phyloP scores from a whole-genome alignment of 2,113 vertebrate species.

The Otus sunia region DNA sequence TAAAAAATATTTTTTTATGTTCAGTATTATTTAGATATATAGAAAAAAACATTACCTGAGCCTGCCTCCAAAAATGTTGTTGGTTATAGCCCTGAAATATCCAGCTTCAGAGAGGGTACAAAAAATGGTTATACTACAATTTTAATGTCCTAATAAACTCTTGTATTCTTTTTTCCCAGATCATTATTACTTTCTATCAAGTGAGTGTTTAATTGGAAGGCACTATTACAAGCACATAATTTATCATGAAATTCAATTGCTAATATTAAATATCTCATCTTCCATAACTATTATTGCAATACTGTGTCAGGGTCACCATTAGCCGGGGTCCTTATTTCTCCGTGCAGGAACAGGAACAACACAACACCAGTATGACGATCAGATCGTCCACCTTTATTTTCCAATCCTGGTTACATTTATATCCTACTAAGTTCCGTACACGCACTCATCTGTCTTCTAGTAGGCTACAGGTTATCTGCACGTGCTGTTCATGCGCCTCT shows the following conservation, averaged over 20 bases:
- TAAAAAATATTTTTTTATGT: neutral
- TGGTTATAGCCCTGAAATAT: neutral
- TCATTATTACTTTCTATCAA: neutral
- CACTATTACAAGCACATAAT: neutral
- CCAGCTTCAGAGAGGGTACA: neutral
- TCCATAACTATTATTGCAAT: neutral
- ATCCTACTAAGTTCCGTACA: no score
- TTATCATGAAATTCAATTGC: neutral
- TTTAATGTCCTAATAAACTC: neutral
- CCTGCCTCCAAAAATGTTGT: neutral
- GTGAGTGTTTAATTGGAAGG: neutral
- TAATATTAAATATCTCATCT: neutral
- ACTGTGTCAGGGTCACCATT: no score
- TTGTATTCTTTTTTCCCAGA: neutral
- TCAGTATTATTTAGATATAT: neutral
- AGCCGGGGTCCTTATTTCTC: no score
- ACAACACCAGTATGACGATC: no score
- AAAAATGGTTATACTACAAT: neutral
- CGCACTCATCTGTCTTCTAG: no score
- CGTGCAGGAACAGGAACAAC: no score
- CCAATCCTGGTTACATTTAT: no score
- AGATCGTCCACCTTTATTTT: no score
- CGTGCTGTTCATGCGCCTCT: no score
- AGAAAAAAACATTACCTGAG: neutral
- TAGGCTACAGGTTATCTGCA: no score